A percentile compares a stretch with the other conserved stretches of the same genome.
Evolutionary conservation across 2,797 vertebrate species (phyloP).

Genomic region (Halcyon badia): DNA sequence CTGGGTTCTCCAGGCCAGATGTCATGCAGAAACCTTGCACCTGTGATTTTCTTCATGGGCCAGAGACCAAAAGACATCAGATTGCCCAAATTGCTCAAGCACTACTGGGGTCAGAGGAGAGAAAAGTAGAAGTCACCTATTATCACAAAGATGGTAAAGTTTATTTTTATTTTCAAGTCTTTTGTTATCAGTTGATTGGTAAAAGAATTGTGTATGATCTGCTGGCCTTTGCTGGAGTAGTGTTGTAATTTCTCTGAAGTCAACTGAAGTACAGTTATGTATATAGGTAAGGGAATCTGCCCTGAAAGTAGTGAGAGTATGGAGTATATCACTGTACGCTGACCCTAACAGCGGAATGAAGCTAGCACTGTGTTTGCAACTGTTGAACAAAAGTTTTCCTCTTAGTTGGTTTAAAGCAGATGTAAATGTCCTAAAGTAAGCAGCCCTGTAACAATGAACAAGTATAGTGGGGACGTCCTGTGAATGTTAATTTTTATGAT

Average conservation of each 20-base stretch:
- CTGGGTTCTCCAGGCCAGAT: slow-evolving; percentile 96
- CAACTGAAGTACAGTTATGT: not conserved
- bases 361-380: not conserved
- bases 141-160: slow-evolving; percentile 97
- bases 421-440: not conserved
- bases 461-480: not conserved
- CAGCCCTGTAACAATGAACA: not conserved
- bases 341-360: not conserved
- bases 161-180: slow-evolving; percentile 37
- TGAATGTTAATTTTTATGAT: not conserved
- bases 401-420: not conserved
- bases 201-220: not conserved
- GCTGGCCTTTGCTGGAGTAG: not conserved
- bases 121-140: slow-evolving; percentile 96
- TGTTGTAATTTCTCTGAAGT: not conserved
- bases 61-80: slow-evolving; percentile 90
- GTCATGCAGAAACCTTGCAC: slow-evolving; percentile 99
- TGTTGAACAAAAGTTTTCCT: not conserved
- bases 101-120: slow-evolving; percentile 93
- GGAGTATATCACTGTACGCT: not conserved
- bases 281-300: not conserved
- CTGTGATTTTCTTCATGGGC: slow-evolving; percentile 97
- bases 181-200: not conserved
- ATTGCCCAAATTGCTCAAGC: slow-evolving; percentile 93
- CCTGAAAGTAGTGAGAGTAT: not conserved